These are phyloP conservation scores for Diaprepes abbreviatus DNA, from an alignment of 2,888 invertebrate species.

Conservation along the genomic window DNA sequence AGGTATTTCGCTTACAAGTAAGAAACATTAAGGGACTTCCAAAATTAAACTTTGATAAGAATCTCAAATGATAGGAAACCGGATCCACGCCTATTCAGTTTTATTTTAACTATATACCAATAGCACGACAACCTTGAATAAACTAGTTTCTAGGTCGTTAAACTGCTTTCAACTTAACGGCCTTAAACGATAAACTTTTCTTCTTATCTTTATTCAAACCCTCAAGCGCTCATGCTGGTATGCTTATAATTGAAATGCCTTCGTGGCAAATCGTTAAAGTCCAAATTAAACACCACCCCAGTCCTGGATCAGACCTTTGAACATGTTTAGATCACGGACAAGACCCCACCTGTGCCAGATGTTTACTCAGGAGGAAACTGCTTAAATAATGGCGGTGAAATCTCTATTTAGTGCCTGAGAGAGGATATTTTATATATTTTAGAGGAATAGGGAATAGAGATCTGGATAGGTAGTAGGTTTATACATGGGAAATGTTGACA, in stretches of 20 bases:
- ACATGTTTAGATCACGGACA: constrained; percentile 10
- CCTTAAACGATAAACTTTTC: not conserved
- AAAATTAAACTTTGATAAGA: no score
- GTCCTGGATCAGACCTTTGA: constrained; percentile 8
- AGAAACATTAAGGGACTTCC: no score
- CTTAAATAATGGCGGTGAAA: constrained; percentile 14
- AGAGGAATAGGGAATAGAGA: not conserved
- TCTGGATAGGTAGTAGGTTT: no score
- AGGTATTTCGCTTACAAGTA: no score
- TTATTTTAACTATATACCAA: no score
- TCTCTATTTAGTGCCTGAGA: constrained; percentile 5
- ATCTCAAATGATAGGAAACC: no score
- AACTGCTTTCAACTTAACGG: not conserved
- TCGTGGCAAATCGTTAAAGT: constrained; percentile 5
- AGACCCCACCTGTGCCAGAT: constrained; percentile 11
- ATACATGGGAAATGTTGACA: no score
- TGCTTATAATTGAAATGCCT: constrained; percentile 11
- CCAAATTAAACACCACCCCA: constrained; percentile 10
- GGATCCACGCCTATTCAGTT: no score
- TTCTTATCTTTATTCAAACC: constrained; percentile 4
- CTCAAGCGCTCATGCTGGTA: not conserved
- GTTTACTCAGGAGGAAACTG: constrained; percentile 11
- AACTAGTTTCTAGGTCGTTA: not conserved
- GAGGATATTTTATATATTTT: not conserved
- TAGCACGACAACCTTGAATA: no score